These are phyloP conservation scores for Calyptommatus sinebrachiatus DNA, from an alignment of 2,113 vertebrate species.

Conservation along the genomic window DNA sequence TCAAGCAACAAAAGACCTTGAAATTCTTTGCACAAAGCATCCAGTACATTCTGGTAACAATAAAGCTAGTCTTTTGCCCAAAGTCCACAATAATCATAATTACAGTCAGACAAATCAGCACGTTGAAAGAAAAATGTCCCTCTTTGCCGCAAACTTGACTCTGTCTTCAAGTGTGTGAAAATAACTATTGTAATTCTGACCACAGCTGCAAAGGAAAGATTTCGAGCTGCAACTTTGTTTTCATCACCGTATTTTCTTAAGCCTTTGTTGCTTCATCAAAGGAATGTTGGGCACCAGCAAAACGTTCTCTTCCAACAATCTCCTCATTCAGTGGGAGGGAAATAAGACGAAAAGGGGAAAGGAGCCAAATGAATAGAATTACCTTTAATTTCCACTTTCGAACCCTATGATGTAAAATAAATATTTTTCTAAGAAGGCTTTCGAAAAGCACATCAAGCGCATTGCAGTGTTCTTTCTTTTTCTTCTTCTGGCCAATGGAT, in stretches of 20 bases:
- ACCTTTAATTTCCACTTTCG: conserved; percentile 54
- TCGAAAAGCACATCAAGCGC: conserved; percentile 62
- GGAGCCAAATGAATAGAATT: conserved; percentile 48
- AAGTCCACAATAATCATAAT: conserved; percentile 52
- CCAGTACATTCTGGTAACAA: conserved; percentile 47
- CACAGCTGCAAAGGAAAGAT: conserved; percentile 57
- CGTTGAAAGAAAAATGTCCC: conserved; percentile 66
- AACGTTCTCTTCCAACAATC: conserved; percentile 44
- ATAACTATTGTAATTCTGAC: conserved; percentile 53
- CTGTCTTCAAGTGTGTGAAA: conserved; percentile 52
- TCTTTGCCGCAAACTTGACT: conserved; percentile 53
- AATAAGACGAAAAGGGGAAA: background rate
- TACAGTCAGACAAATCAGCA: conserved; percentile 63
- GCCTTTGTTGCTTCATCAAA: conserved; percentile 51
- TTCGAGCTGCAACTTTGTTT: conserved; percentile 57
- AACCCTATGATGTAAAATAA: conserved; percentile 45
- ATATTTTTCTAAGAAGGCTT: conserved; percentile 52
- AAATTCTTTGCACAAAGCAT: conserved; percentile 33
- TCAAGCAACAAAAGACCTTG: conserved; percentile 14
- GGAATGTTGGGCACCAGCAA: conserved; percentile 31
- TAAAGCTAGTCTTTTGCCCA: conserved; percentile 50
- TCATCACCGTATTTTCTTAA: conserved; percentile 55
- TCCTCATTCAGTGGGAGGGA: conserved; percentile 39
- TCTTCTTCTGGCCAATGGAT: conserved; percentile 55
- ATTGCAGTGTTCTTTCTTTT: conserved; percentile 49